Conservation (phyloP, 2,113 vertebrate species). For the Urocynchramus pylzowi region DNA sequence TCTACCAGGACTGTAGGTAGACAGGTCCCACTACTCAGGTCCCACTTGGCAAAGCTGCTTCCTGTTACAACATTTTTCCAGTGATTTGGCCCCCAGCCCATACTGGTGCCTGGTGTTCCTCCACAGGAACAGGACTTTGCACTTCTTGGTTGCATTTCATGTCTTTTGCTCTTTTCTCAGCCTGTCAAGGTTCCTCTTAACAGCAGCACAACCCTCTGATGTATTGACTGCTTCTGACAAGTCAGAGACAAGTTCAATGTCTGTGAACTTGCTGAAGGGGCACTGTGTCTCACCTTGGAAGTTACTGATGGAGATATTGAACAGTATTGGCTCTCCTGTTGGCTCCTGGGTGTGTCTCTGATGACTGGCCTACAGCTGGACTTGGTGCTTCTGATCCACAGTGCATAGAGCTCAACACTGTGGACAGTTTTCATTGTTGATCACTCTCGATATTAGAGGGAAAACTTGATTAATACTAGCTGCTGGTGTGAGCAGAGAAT, state of each 20-base stretch:
- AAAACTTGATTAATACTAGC: neutral
- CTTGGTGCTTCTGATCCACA: neutral
- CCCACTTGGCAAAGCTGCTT: neutral
- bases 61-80: no score
- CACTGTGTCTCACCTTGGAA: neutral
- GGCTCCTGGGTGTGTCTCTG: neutral
- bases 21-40: no score
- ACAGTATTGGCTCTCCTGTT: neutral
- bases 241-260: no score
- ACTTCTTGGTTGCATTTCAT: neutral
- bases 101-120: neutral
- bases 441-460: neutral
- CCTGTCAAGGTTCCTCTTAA: neutral
- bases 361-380: neutral
- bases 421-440: neutral
- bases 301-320: neutral
- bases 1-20: neutral
- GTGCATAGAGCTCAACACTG: neutral
- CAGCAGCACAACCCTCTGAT: neutral
- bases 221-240: rapidly evolving
- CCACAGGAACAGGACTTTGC: neutral
- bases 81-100: neutral
- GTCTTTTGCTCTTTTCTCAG: neutral
- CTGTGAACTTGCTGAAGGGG: neutral
- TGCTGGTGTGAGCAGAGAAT: neutral